Conservation (phyloP, 2,888 invertebrate genomes). For the Aphidius colemani region DNA sequence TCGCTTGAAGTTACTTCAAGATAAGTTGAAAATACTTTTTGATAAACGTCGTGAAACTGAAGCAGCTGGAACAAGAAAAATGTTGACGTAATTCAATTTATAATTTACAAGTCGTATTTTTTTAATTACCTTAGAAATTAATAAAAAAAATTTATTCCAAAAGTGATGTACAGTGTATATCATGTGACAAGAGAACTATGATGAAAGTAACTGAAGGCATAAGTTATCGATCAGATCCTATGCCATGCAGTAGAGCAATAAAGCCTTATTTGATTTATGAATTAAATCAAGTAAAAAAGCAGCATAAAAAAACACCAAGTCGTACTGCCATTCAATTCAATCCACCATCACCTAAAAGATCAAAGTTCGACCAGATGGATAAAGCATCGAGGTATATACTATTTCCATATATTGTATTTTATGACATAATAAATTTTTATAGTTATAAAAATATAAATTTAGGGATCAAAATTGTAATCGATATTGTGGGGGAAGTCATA, state of each 20-base stretch:
- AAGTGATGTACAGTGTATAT: slow-evolving; percentile 76
- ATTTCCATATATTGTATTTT: background rate
- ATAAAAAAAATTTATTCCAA: background rate
- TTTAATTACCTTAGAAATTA: background rate
- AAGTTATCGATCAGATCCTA: slow-evolving; percentile 61
- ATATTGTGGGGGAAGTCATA: slow-evolving; percentile 81
- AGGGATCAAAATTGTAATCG: slow-evolving; percentile 69
- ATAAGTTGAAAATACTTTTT: slow-evolving; percentile 67
- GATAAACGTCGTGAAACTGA: slow-evolving; percentile 68
- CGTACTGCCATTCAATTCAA: slow-evolving; percentile 61
- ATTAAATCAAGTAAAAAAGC: slow-evolving; percentile 65
- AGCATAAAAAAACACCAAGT: slow-evolving; percentile 60
- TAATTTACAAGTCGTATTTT: slow-evolving; percentile 1
- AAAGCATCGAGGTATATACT: slow-evolving; percentile 39
- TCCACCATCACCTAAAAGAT: slow-evolving; percentile 53
- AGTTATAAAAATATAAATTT: background rate
- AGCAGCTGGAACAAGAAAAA: slow-evolving; percentile 74
- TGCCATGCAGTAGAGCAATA: slow-evolving; percentile 67
- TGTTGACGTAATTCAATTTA: slow-evolving; percentile 63
- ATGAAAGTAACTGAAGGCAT: slow-evolving; percentile 68
- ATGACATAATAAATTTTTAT: background rate
- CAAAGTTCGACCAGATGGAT: slow-evolving; percentile 33
- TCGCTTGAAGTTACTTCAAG: slow-evolving; percentile 67
- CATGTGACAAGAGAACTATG: slow-evolving; percentile 76
- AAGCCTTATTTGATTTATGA: slow-evolving; percentile 76